Evolutionary conservation across 1,140 invertebrate genomes (phyloP).

Genomic region (Aphelinus certus): DNA sequence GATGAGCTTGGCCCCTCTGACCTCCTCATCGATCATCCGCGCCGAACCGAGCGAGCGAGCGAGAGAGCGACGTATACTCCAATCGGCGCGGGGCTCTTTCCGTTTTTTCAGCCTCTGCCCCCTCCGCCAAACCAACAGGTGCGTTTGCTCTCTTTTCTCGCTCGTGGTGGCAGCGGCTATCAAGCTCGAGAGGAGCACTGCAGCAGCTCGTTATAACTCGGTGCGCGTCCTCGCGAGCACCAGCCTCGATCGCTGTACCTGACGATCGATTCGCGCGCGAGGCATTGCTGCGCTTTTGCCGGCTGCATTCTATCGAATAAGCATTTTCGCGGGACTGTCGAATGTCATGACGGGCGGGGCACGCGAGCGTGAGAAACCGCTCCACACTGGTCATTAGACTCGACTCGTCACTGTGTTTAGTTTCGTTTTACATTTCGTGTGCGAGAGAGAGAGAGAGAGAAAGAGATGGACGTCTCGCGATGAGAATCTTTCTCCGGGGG

Average conservation of each 20-base stretch:
- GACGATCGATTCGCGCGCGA: too few species aligned
- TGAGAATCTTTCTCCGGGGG: constrained; percentile 49
- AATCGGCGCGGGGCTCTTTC: constrained; percentile 17
- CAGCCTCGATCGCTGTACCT: too few species aligned
- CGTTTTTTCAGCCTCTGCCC: constrained; percentile 52
- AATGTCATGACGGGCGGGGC: not conserved
- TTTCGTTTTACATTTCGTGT: constrained; percentile 53
- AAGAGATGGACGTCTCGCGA: constrained; percentile 55
- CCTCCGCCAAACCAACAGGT: not conserved
- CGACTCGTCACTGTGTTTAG: constrained; percentile 57
- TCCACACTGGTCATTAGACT: constrained; percentile 52
- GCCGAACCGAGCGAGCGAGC: constrained; percentile 45
- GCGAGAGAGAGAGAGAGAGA: constrained; percentile 33
- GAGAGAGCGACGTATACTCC: constrained; percentile 37
- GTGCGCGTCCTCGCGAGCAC: too few species aligned
- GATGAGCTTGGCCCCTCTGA: constrained; percentile 54
- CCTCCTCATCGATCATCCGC: constrained; percentile 64
- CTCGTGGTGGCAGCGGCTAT: constrained; percentile 7
- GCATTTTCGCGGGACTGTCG: not conserved
- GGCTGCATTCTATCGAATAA: not conserved
- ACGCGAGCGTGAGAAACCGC: constrained; percentile 44
- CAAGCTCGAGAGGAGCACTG: not conserved
- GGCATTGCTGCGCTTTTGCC: not conserved
- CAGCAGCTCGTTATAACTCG: not conserved
- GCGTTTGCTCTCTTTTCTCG: not conserved